Evolutionary conservation across 2,113 vertebrate species (phyloP), one percentile per base, ranked within the genome.

Genomic region (Megalops atlanticus): DNA sequence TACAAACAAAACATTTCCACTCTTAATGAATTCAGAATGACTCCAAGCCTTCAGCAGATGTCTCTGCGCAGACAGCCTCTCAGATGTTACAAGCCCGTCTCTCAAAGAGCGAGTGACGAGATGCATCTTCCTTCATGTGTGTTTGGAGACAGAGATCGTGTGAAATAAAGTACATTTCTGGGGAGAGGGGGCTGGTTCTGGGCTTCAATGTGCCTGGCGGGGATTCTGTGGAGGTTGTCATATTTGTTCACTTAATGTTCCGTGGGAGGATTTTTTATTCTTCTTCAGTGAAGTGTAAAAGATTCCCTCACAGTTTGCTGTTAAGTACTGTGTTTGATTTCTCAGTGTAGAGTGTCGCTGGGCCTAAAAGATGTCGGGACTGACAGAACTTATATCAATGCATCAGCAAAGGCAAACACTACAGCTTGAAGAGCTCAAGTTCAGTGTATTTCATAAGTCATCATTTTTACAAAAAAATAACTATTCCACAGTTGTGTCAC

Each of bases 161-260:
- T 76, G 81, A 72, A 80, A 70, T 72, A 38, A 47, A 12, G 35
- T 69, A 24, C 33, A 2, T 39, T 76, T 77, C 18, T 27, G 1
- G 11, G 18, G 64, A 80, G 39, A 43, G 33, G 33, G 27, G 35
- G 4, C 33, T 7, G 21, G 10, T 80, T 18, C 36, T 38, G 36
- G 21, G 49, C 40, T 31, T 39, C 27, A 35, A 58, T 2, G 6
- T 27, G 38, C 52, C 72, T 68, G 72, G 6, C 24, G 73, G 54
- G 72, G 58, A 76, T 75, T 64, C 35, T 38, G 49, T 11, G 33
- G 5, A 75, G 35, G 35, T 64, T 54, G 80, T 58, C 49, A 14
- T 81, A 75, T 81, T 81, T 81, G 80, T 76, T 81, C 47, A 31
- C 35, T 58, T 21, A 47, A 27, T 81, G 47, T 74, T 73, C 70